These are phyloP conservation scores for Pristionchus japonicus DNA, from an alignment of 2,888 invertebrate species.

Conservation along the genomic window DNA sequence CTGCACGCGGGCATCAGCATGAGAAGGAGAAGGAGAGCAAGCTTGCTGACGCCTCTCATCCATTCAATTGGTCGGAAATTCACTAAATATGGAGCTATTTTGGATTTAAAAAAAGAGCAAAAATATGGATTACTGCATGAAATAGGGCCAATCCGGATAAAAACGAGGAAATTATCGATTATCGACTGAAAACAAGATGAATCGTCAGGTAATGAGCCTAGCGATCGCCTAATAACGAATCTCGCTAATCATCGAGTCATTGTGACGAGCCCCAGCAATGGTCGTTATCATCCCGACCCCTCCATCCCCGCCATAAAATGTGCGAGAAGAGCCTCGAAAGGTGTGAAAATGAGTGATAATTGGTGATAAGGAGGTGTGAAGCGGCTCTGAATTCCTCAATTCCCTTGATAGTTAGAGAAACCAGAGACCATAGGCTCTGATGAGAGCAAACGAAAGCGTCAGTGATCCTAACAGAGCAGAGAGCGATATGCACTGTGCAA, in stretches of 20 bases:
- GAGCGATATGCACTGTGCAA: too few relatives aligned
- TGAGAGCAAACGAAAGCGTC: too few relatives aligned
- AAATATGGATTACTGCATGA: too few relatives aligned
- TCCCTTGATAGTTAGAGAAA: background rate
- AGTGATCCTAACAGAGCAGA: too few relatives aligned
- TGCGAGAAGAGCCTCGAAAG: background rate
- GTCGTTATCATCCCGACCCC: background rate
- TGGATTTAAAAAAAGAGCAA: too few relatives aligned
- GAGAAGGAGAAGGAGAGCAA: background rate
- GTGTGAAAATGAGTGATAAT: constrained; percentile 39
- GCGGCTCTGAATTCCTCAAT: background rate
- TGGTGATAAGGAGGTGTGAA: constrained; percentile 7
- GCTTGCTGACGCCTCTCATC: background rate
- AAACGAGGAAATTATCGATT: background rate
- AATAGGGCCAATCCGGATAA: too few relatives aligned
- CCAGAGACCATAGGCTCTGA: background rate
- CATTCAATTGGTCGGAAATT: background rate
- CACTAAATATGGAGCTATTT: background rate
- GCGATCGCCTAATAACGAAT: background rate
- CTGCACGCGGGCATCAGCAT: background rate
- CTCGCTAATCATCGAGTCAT: constrained; percentile 1
- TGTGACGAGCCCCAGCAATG: background rate
- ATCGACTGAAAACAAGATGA: background rate
- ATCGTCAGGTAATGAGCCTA: background rate
- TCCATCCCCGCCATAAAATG: background rate